Percentiles rank a stretch among this genome's conserved stretches.
These are phyloP conservation scores for Timema cristinae DNA, from an alignment of 2,888 invertebrate species.

Conservation along the genomic window DNA sequence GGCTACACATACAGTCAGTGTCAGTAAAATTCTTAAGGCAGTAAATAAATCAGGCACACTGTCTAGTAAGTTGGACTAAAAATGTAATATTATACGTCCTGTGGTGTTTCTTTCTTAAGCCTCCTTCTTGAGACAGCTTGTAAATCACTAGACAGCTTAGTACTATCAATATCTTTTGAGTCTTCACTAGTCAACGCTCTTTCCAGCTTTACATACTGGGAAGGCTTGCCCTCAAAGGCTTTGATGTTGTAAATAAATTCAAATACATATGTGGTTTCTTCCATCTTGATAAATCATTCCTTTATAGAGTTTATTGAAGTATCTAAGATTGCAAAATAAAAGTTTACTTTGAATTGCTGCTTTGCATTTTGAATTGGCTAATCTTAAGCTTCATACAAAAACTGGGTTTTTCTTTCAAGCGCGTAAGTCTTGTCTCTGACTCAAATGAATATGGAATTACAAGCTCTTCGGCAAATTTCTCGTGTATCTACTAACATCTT, in stretches of 20 bases:
- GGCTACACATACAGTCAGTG: too few relatives aligned
- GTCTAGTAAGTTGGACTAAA: too few relatives aligned
- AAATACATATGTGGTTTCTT: neutral
- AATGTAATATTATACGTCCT: too few relatives aligned
- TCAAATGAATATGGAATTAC: neutral
- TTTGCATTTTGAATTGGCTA: slow-evolving; percentile 9
- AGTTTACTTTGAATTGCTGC: neutral
- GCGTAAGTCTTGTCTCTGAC: too few relatives aligned
- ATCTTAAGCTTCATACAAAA: neutral
- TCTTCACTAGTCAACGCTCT: neutral
- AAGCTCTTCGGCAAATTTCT: slow-evolving; percentile 3
- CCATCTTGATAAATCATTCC: neutral
- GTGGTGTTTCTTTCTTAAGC: too few relatives aligned
- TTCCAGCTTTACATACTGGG: slow-evolving; percentile 5
- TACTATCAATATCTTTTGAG: slow-evolving; percentile 4
- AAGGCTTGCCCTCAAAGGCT: neutral
- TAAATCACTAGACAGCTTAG: slow-evolving; percentile 13
- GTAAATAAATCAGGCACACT: too few relatives aligned
- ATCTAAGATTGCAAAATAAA: slow-evolving; percentile 12
- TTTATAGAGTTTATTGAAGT: slow-evolving; percentile 6
- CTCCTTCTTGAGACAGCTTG: neutral
- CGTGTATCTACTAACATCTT: slow-evolving; percentile 7
- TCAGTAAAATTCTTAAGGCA: too few relatives aligned
- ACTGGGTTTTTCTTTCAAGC: neutral
- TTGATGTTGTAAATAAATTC: slow-evolving; percentile 4